Base-by-base conservation (phyloP, 2,113 vertebrate species). In the Caracal caracal region DNA sequence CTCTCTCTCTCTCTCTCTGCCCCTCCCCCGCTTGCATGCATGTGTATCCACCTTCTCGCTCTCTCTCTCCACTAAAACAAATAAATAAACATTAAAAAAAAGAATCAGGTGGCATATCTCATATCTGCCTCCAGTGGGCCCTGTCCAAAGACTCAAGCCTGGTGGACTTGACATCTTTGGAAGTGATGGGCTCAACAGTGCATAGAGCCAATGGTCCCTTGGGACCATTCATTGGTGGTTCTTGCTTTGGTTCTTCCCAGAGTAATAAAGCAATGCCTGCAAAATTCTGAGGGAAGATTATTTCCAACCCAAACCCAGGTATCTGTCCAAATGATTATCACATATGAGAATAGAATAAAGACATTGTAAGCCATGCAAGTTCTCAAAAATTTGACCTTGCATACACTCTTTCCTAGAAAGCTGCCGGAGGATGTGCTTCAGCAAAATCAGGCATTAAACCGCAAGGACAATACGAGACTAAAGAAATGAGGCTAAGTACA, bases 391-490 rank as follows among this genome's bases (percentile, higher is more conserved):
- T 35, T 90, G 66, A 93, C 30, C 75, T 70, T 61, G 8, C 30
- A 49, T 28, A n/a, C 0, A 61, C 2, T 28, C 20, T 89, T 93
- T 59, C 20, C 87, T 75, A 86, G 84, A 76, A 88, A 85, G 88
- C 59, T 71, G 65, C 37, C n/a, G 7, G 43, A 91, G 37, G 35
- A 78, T 83, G 26, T 87, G 61, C 28, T 35, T 82, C 35, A 82
- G 59, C 47, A 90, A 86, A 94, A 96, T 30, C 49, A 92, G 13
- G 37, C 56, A 51, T 88, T 85, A 80, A 82, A 97, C 56, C 53
- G 63, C 61, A 30, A 88, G 33, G 24, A 59, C 9, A 80, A 49
- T n/a, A 16, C 35, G 30, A 33, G 26, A 37, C 33, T 66, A 22
- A 65, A 56, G 33, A 95, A 65, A 47, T 89, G 37, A 61, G 56